Evolutionary conservation across 2,113 vertebrate genomes (phyloP), one percentile per base, ranked within the genome.

Genomic region (Lanius collurio): DNA sequence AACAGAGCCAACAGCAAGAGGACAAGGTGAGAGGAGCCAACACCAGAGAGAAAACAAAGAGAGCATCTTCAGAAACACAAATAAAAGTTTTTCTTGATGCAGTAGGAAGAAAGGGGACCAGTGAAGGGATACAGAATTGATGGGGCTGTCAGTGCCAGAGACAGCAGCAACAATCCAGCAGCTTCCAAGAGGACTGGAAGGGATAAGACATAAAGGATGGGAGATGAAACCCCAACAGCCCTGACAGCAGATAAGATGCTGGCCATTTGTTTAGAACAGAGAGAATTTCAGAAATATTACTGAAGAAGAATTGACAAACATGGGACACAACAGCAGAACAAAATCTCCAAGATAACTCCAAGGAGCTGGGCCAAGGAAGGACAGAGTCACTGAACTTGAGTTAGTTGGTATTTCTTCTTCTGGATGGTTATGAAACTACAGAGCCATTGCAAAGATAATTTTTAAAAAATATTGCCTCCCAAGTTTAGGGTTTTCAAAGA

Each of bases 191-290:
- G 50, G 46, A 73, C n/a, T 57, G 57, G 41, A 49, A 80, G 42
- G 59, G 83, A 96, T 67, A 13, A 87, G 70, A 96, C 90, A 93
- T 90, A 90, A 93, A 80, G 55, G 67, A 88, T 39, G 42, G 90
- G 68, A 89, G 69, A 71, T 28, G 83, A 80, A 86, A 86, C 28
- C 70, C 59, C 55, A 62, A 8, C 44, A 86, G 64, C 53, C 55
- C 53, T 28, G 88, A 86, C 5, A 27, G 30, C 42, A 91, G 90
- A 90, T 89, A 92, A 93, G 79, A 47, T 86, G 64, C 13, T 67
- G 79, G 55, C 27, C 27, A 9, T 78, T 91, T 92, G 39, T 92
- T 83, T 30, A 23, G 76, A 20, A 77, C 70, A 63, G 63, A 86
- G n/a, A 77, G 67, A 68, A 39, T 13, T 64, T 81, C 73, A 89